Base-by-base conservation (phyloP, 2,797 vertebrate genomes). In the Notolabrus celidotus region DNA sequence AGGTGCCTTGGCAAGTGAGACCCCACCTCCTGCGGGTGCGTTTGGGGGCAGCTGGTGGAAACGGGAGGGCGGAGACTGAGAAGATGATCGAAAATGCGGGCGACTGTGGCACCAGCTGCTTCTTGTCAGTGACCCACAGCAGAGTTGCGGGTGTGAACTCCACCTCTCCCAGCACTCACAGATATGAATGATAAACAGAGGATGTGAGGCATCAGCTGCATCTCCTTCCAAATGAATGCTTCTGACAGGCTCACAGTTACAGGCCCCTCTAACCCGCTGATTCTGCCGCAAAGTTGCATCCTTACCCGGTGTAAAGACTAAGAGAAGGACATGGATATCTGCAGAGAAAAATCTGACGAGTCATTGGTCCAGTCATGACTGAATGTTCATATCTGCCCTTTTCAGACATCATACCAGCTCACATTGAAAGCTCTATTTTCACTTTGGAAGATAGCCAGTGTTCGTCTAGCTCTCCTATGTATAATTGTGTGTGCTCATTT, bases 1-100 rank as follows among this genome's bases (percentile, higher is more conserved):
- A 93, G 92, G 93, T 94, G 93, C 89, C 88, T 71, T 42, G 77
- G 86, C 58, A 83, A 89, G 79, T 77, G 79, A 81, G 86, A 87
- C 80, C 83, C 83, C 64, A 53, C 83, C 77, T 83, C 89, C 90
- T 71, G 71, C 71, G 81, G 89, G 80, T 41, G 73, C 47, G 69
- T 79, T 77, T 9, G 62, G 57, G 80, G 78, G 58, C 76, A 79
- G 85, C 72, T 75, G 84, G 81, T 66, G 65, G 72, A 83, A 67
- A 71, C 1, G 11, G 53, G 62, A 66, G 23, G 65, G 72, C 10
- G 17, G 41, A 72, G 76, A 76, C 25, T 1, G 70, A 86, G 79
- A 86, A 17, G 52, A 79, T 65, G 62, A 83, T 73, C 12, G 54
- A 55, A 33, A 63, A 67, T 69, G 70, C 51, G 12, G 45, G 50